Percentiles rank a stretch among this genome's conserved stretches.
phyloP scores from a whole-genome alignment of 2,888 invertebrate species.

The Oligia strigilis region DNA sequence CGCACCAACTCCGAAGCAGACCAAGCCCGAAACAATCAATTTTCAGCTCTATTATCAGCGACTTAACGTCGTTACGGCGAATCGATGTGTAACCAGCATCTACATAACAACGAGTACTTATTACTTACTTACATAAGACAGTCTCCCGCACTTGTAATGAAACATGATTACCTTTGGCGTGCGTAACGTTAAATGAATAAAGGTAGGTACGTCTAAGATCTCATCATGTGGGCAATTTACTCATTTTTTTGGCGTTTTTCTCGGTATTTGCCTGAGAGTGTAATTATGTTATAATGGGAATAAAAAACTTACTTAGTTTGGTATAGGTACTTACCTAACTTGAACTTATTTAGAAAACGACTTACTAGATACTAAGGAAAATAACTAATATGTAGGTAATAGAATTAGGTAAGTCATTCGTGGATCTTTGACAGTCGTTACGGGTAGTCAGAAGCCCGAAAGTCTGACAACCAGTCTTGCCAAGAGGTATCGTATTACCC shows the following conservation, averaged over 20 bases:
- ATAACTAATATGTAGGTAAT: background rate
- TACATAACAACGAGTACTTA: slow-evolving; percentile 51
- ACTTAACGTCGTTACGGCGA: slow-evolving; percentile 36
- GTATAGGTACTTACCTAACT: background rate
- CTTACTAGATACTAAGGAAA: background rate
- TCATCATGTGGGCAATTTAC: slow-evolving; percentile 26
- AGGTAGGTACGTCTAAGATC: slow-evolving; percentile 21
- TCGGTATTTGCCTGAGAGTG: slow-evolving; percentile 2
- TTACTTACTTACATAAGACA: slow-evolving; percentile 45
- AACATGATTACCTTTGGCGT: slow-evolving; percentile 48
- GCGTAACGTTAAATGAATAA: slow-evolving; percentile 26
- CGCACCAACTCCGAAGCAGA: slow-evolving; percentile 50
- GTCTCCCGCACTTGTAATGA: slow-evolving; percentile 59
- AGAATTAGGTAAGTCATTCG: background rate
- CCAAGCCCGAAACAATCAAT: slow-evolving; percentile 44
- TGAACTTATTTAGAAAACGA: background rate
- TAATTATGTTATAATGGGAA: slow-evolving; percentile 18
- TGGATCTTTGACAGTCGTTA: too few species aligned
- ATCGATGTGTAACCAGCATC: slow-evolving; percentile 24
- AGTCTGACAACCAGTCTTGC: too few species aligned
- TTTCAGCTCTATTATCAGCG: slow-evolving; percentile 56
- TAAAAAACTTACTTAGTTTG: slow-evolving; percentile 8
- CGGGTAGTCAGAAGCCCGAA: too few species aligned
- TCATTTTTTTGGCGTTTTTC: slow-evolving; percentile 18
- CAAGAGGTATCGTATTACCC: too few species aligned